Conservation (phyloP, 1,140 invertebrate genomes). For the Agraylea sexmaculata region DNA sequence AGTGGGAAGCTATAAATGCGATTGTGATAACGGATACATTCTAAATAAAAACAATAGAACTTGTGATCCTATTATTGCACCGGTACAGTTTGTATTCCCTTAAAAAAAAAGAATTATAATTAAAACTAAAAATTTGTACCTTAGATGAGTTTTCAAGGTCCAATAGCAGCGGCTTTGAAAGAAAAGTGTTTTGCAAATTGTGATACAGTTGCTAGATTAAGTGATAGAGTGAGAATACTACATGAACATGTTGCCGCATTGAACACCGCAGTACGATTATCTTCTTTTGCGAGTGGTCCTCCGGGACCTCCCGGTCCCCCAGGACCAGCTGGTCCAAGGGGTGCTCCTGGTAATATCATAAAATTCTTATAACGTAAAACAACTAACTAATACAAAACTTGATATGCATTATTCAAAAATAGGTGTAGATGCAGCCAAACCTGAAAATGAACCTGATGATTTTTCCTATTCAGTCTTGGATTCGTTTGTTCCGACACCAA, state of each 20-base stretch:
- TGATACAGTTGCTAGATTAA: conserved; percentile 42
- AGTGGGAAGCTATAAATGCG: conserved; percentile 43
- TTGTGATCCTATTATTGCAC: conserved; percentile 33
- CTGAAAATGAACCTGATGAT: conserved; percentile 18
- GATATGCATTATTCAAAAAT: background rate
- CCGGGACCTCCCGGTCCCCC: conserved; percentile 36
- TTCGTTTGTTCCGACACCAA: conserved; percentile 39
- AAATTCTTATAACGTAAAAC: background rate
- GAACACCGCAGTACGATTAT: conserved; percentile 44
- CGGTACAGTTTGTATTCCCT: conserved; percentile 6
- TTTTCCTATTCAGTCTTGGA: conserved; percentile 40
- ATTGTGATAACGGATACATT: conserved; percentile 38
- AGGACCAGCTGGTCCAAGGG: conserved; percentile 26
- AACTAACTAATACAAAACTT: too few relatives aligned
- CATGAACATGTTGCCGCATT: conserved; percentile 46
- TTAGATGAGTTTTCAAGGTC: conserved; percentile 12
- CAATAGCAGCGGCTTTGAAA: conserved; percentile 31
- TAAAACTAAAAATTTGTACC: background rate
- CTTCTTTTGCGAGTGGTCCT: conserved; percentile 41
- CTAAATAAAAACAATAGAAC: conserved; percentile 47
- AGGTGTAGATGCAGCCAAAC: conserved; percentile 10
- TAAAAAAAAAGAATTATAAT: background rate
- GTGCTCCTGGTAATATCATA: conserved; percentile 6
- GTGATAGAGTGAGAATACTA: conserved; percentile 43
- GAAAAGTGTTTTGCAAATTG: conserved; percentile 47